Evolutionary conservation across 2,888 invertebrate species (phyloP).

Genomic region (Cephonodes hylas): DNA sequence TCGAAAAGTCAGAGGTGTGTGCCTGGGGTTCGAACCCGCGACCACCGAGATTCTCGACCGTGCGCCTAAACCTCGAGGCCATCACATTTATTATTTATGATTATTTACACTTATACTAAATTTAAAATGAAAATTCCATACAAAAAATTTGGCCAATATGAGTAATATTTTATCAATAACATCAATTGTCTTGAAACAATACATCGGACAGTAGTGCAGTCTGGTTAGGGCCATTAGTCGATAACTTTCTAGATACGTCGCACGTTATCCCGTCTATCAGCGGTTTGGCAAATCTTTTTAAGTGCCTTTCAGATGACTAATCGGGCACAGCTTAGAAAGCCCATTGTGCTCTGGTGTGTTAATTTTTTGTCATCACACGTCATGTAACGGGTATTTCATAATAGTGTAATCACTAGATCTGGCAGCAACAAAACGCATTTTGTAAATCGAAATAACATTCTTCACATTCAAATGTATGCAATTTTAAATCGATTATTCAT

Average conservation of each 20-base stretch:
- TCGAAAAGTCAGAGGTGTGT: no score
- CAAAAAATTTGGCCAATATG: no score
- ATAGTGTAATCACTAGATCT: neutral
- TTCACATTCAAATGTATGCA: neutral
- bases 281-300: slow-evolving; percentile 47
- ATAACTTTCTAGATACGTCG: slow-evolving; percentile 54
- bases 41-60: no score
- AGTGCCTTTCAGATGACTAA: slow-evolving; percentile 23
- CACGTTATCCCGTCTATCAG: slow-evolving; percentile 47
- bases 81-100: no score
- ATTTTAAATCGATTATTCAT: slow-evolving; percentile 5
- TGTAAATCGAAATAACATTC: neutral
- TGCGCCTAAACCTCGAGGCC: no score
- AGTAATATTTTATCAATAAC: neutral
- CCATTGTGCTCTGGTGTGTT: neutral
- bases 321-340: neutral
- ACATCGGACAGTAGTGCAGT: slow-evolving; percentile 19
- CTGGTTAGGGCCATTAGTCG: slow-evolving; percentile 43
- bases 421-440: neutral
- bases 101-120: neutral
- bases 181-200: slow-evolving; percentile 10
- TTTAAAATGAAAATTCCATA: neutral
- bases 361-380: slow-evolving; percentile 1
- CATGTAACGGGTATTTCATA: slow-evolving; percentile 5
- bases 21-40: no score